Base-by-base conservation (phyloP, 1,140 invertebrate species). In the Panulirus ornatus region DNA sequence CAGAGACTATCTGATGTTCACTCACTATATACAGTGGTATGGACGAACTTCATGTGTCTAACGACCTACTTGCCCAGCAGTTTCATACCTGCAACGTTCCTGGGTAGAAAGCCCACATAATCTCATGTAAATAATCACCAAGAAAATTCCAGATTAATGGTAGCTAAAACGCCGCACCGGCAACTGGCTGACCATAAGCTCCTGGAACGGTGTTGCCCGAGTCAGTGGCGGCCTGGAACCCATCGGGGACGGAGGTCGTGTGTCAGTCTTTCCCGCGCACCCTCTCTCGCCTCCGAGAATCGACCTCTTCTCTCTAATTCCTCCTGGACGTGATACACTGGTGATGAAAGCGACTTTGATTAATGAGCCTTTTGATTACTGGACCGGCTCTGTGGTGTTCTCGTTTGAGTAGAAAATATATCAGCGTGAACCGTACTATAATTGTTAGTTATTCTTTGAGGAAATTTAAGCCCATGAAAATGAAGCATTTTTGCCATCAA, bases 111-210 rank as follows among this genome's bases (percentile, higher is more conserved):
- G 14, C 44, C 44, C 5, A 6, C 5, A 5, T 47, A 47, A 47
- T 47, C 44, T 14, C 11, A 27, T 30, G 58, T 66, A 22, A 22
- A 30, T 30, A 27, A 66, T 66, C 27, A 30, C 5, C n/a, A 66
- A 66, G 58, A 66, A 66, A 66, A 66, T 30, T 27, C n/a, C 58
- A 66, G 58, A 66, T 66, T 66, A 66, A 66, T 66, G 58, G 58
- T 5, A 66, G 16, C n/a, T 0, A 22, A 66, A 66, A 66, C 30
- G n/a, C 58, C 58, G n/a, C 58, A 27, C 58, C n/a, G 58, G 58
- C 58, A 66, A 66, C 58, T 66, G 58, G 58, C 58, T 30, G 58
- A 66, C 58, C 58, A 66, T 66, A 66, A 66, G 58, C 58, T 66
- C 58, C 27, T 66, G 27, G 58, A 66, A 27, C 16, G 6, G n/a